Conservation (phyloP, 2,888 invertebrate genomes). For the Invenusta paracnida region DNA sequence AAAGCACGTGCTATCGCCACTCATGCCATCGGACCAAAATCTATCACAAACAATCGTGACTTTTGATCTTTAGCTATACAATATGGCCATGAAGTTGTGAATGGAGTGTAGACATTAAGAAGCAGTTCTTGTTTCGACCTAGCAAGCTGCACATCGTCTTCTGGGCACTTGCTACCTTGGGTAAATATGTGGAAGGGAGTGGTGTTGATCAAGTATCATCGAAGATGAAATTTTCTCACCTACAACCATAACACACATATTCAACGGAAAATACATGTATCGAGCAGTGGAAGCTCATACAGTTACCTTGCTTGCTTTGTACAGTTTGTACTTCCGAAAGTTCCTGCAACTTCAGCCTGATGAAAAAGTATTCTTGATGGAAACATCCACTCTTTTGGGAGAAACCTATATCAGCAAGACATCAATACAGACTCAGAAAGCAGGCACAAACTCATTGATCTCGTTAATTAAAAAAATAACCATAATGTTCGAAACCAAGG, state of each 20-base stretch:
- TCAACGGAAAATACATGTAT: constrained; percentile 42
- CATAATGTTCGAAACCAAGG: neutral
- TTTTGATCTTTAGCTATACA: constrained; percentile 6
- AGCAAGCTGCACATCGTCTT: neutral
- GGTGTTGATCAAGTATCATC: neutral
- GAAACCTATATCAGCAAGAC: constrained; percentile 39
- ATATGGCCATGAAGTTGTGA: constrained; percentile 19
- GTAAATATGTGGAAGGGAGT: constrained; percentile 11
- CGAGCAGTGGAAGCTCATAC: constrained; percentile 28
- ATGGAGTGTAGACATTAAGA: constrained; percentile 34
- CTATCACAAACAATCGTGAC: neutral
- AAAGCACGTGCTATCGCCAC: constrained; percentile 15
- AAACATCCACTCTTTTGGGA: constrained; percentile 33
- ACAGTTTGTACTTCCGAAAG: constrained; percentile 39
- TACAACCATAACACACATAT: constrained; percentile 40
- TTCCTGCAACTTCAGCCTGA: constrained; percentile 36
- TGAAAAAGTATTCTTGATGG: constrained; percentile 8
- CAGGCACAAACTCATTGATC: neutral
- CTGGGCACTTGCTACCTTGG: constrained; percentile 11
- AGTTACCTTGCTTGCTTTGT: constrained; percentile 37
- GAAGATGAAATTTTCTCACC: constrained; percentile 40
- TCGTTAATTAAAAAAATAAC: neutral
- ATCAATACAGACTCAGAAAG: constrained; percentile 11
- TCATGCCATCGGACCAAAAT: constrained; percentile 34
- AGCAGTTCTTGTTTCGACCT: constrained; percentile 32